Evolutionary conservation across 2,113 vertebrate species (phyloP).

Genomic region (Regulus satrapa): DNA sequence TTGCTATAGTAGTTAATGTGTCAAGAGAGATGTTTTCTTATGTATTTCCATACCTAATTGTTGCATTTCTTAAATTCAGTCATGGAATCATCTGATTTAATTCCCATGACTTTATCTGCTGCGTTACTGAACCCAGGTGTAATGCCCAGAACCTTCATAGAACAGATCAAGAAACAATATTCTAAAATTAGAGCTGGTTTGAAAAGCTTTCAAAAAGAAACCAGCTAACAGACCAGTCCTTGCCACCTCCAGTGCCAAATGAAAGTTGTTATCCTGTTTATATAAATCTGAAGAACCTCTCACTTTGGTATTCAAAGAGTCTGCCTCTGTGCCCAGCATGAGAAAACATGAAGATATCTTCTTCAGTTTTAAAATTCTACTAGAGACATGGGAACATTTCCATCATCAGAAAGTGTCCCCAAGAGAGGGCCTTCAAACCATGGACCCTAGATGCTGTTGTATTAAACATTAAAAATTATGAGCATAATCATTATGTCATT

Average conservation of each 20-base stretch:
- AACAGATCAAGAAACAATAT: neutral
- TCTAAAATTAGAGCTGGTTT: neutral
- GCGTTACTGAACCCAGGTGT: neutral
- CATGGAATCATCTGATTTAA: neutral
- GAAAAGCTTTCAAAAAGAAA: neutral
- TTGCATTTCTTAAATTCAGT: neutral
- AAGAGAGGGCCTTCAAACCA: neutral
- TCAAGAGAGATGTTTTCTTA: neutral
- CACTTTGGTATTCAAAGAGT: neutral
- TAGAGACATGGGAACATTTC: neutral
- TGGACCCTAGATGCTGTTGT: neutral
- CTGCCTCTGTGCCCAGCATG: neutral
- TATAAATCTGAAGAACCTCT: neutral
- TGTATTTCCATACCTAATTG: neutral
- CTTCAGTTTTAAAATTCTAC: neutral
- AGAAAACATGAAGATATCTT: neutral
- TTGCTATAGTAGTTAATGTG: neutral
- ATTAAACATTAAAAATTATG: neutral
- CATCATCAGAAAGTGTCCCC: neutral
- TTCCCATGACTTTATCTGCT: neutral
- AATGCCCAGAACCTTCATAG: neutral
- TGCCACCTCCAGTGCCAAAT: neutral
- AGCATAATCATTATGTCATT: neutral
- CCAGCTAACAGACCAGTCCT: neutral
- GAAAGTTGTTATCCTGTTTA: neutral